A percentile compares a stretch with the other conserved stretches of the same genome.
These are phyloP conservation scores for Celastrina argiolus DNA, from an alignment of 2,888 invertebrate genomes.

Conservation along the genomic window DNA sequence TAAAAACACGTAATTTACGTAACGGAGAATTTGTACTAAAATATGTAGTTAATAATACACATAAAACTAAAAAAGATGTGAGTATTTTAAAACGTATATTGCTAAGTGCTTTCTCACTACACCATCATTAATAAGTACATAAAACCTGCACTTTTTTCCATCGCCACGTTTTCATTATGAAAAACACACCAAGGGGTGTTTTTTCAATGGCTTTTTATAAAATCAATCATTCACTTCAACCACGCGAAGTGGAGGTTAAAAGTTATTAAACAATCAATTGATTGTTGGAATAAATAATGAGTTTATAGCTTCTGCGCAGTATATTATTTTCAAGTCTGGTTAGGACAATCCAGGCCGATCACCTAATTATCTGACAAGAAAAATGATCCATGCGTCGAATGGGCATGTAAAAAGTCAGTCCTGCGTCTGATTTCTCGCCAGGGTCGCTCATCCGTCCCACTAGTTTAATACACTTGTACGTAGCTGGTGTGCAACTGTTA, in stretches of 20 bases:
- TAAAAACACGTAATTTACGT: no score
- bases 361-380: no score
- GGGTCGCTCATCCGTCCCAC: no score
- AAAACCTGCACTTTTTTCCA: conserved; percentile 19
- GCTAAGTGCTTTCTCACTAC: conserved; percentile 8
- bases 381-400: no score
- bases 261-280: conserved; percentile 11
- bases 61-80: not conserved
- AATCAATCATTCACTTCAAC: conserved; percentile 17
- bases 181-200: conserved; percentile 19
- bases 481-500: no score
- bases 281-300: conserved; percentile 11
- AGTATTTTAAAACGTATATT: not conserved
- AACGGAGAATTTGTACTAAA: no score
- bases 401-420: no score
- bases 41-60: not conserved
- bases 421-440: no score
- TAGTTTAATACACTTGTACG: no score
- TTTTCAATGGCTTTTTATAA: conserved; percentile 16
- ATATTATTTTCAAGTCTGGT: not conserved
- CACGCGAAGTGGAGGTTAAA: conserved; percentile 19
- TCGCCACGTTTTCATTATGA: conserved; percentile 20
- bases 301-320: not conserved
- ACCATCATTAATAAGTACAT: conserved; percentile 13
- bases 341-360: no score